phyloP scores from a whole-genome alignment of 2,888 invertebrate species.

The Callimorpha dominula region DNA sequence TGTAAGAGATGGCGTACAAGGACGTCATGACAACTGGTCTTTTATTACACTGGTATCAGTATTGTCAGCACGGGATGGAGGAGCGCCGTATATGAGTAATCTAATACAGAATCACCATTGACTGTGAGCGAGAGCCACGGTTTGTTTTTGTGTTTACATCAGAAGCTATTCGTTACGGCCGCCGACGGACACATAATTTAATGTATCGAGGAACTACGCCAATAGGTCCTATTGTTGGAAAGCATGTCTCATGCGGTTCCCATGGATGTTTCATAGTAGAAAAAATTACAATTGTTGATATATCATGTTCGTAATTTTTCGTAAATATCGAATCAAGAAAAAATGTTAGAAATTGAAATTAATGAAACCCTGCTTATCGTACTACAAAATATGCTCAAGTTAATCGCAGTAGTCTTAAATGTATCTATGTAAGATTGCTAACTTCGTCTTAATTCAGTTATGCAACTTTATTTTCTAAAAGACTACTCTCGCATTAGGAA shows the following conservation, averaged over 20 bases:
- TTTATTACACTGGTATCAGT: constrained; percentile 49
- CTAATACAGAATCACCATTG: constrained; percentile 53
- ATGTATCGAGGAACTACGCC: constrained; percentile 77
- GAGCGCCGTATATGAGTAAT: constrained; percentile 61
- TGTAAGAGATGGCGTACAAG: constrained; percentile 44
- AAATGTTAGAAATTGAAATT: neutral
- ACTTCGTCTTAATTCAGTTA: too few species aligned
- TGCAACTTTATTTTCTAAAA: too few species aligned
- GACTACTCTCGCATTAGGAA: too few species aligned
- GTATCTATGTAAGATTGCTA: too few species aligned
- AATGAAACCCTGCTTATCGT: too few species aligned
- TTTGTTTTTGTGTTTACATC: constrained; percentile 49
- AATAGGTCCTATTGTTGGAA: constrained; percentile 67
- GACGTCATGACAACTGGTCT: constrained; percentile 45
- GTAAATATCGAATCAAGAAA: neutral
- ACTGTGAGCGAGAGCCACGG: constrained; percentile 45
- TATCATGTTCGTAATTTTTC: neutral
- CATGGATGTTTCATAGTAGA: constrained; percentile 48
- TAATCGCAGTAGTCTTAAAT: too few species aligned
- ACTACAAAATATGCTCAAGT: too few species aligned
- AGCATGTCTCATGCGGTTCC: constrained; percentile 60
- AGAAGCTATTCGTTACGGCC: constrained; percentile 65
- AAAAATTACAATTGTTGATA: constrained; percentile 4
- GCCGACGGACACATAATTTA: constrained; percentile 60
- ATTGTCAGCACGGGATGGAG: constrained; percentile 53